Evolutionary conservation across 2,888 invertebrate species (phyloP), one percentile per base, ranked within the genome.

Genomic region (Mesoligia furuncula): DNA sequence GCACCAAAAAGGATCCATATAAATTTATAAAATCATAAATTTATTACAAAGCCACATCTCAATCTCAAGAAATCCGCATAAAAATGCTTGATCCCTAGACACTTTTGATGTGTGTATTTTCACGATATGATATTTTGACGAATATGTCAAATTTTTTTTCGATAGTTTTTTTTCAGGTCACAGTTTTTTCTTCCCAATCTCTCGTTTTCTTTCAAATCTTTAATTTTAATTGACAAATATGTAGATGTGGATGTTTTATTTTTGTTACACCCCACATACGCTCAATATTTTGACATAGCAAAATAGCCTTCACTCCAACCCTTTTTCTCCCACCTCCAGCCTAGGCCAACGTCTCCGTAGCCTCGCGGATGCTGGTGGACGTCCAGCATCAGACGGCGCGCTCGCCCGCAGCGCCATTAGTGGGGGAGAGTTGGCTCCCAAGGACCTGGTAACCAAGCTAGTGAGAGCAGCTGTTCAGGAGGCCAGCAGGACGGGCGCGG

Each of bases 391-490:
- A 0, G 98, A 98, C 89, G 97, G 97, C 15, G 97, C 97, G n/a
- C 95, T 97, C 24, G 97, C 98, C 1, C 97, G 98, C 73, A 97
- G 98, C 13, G 97, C 98, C 3, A 97, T 99, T 83, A 97, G 97
- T 65, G 97, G 97, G 0, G 99, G 99, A 0, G 99, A 99, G 91
- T 97, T 99, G 95, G 98, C 98, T 0, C 97, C 98, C 0, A 96
- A 98, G 91, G 98, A 98, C 51, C 97, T 98, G 61, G 98, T 99
- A 2, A 97, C 98, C 93, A 97, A 97, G 83, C 95, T 99, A 65
- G 97, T 99, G 70, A 98, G 98, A 79, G 97, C 96, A 2, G 98
- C 98, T 48, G 97, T 98, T 84, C 92, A 91, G 0, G 97, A 97
- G 62, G 95, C 95, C 0, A 94, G 96, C 3, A 94, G 97, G 80